Base-by-base conservation (phyloP, 2,113 vertebrate species). In the Pollachius pollachius region DNA sequence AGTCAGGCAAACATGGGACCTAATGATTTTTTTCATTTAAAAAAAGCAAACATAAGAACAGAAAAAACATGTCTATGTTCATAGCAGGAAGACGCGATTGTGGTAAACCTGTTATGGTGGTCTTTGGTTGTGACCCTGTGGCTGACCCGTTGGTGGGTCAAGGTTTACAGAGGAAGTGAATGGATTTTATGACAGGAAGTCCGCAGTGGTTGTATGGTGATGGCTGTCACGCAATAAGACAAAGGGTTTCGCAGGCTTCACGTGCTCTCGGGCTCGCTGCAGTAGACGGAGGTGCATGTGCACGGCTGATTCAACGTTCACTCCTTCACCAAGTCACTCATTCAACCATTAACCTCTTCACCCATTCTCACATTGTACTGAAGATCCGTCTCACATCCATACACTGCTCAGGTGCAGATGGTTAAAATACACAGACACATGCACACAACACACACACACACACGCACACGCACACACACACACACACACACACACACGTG, bases 181-280 rank as follows among this genome's bases (percentile, higher is more conserved):
- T 67, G 9, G 27, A 34, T 69, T 41, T 65, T 18, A 71, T 12
- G 66, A 79, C 81, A 81, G 81, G 79, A 84, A 83, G 67, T 27
- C 27, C 1, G 5, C 41, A 62, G 72, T 57, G 73, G 56, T 72
- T 54, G 62, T 66, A 76, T 52, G 52, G 61, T 73, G 69, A 75
- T 70, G 64, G 23, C 18, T 58, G 62, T 52, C 0, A 48, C 62
- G 27, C 2, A 58, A 61, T 54, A 75, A 72, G 68, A 52, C 34
- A 62, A 62, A 30, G 65, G 6, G 18, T 23, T 27, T 21, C 11
- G 19, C 67, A 41, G 64, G 19, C 13, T 11, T 13, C 69, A 34
- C 30, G 25, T 23, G 6, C 25, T 59, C 16, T 27, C 27, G 57
- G 34, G 25, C 67, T n/a, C 4, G 27, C n/a, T 63, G 65, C 21